Evolutionary conservation across 2,888 invertebrate species (phyloP).

Genomic region (Hymenopus coronatus): DNA sequence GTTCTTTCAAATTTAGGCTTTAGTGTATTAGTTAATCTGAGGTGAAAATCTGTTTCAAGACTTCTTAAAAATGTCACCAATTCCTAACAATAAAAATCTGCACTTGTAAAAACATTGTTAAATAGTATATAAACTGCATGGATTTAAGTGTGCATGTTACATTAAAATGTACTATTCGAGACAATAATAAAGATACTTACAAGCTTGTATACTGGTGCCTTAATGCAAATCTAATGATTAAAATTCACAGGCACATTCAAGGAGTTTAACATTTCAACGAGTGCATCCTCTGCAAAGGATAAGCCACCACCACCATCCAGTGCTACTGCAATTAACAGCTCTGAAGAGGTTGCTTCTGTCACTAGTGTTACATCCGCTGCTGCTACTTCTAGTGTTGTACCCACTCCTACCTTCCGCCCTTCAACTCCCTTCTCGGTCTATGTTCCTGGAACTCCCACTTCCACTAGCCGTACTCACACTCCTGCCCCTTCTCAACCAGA

Average conservation of each 20-base stretch:
- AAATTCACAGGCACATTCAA: constrained; percentile 32
- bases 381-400: neutral
- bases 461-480: neutral
- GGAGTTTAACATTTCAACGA: constrained; percentile 30
- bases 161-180: no score
- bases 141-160: no score
- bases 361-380: neutral
- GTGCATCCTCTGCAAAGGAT: neutral
- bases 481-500: constrained; percentile 4
- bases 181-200: no score
- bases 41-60: no score
- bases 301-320: constrained; percentile 5
- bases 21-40: no score
- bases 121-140: no score
- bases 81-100: no score
- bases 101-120: no score
- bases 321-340: constrained; percentile 29
- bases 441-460: constrained; percentile 12
- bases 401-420: constrained; percentile 19
- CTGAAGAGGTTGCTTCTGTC: constrained; percentile 21
- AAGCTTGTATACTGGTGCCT: neutral
- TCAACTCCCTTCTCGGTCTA: constrained; percentile 25
- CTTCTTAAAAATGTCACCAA: no score
- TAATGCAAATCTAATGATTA: neutral
- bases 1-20: no score